A percentile compares a stretch with the other conserved stretches of the same genome.
Evolutionary conservation across 2,113 vertebrate species (phyloP).

Genomic region (Pygoscelis adeliae): DNA sequence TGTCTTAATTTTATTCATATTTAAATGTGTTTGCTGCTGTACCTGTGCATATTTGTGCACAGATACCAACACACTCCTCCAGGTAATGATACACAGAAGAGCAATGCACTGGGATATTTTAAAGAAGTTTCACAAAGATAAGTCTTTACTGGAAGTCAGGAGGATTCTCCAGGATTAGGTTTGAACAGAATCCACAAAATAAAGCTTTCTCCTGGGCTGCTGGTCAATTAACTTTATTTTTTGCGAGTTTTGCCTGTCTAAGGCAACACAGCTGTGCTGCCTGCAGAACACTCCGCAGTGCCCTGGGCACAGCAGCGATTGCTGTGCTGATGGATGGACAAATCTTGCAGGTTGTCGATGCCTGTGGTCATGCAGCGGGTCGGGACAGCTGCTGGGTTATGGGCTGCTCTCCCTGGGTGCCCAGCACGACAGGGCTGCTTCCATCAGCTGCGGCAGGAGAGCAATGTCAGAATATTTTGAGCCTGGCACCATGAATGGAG

Average conservation of each 20-base stretch:
- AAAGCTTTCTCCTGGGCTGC: neutral
- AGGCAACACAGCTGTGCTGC: neutral
- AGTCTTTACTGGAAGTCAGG: neutral
- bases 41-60: neutral
- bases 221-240: neutral
- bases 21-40: neutral
- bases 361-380: neutral
- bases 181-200: neutral
- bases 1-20: neutral
- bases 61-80: neutral
- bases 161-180: neutral
- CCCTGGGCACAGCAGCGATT: neutral
- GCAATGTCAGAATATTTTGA: neutral
- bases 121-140: neutral
- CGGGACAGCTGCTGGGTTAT: neutral
- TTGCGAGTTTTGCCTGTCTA: neutral
- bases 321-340: neutral
- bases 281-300: neutral
- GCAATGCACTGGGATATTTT: neutral
- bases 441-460: neutral
- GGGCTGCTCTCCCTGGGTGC: neutral
- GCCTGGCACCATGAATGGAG: neutral
- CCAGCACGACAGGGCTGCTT: neutral
- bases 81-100: neutral
- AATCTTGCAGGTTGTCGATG: fast-evolving